Conservation (phyloP, 2,113 vertebrate genomes). For the Vidua macroura region DNA sequence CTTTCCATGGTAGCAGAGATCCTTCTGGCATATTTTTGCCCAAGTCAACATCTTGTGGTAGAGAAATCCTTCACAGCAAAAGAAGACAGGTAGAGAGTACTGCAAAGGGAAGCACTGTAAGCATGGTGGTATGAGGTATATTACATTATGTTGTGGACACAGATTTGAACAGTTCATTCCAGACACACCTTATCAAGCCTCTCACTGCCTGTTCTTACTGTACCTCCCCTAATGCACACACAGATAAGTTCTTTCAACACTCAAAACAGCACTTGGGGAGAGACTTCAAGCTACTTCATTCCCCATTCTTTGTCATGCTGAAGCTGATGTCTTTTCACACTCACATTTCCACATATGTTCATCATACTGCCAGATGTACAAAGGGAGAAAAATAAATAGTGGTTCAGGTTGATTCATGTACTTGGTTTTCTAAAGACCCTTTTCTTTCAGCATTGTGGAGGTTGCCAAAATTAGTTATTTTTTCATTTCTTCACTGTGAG, state of each 20-base stretch:
- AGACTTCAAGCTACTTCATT: not conserved
- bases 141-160: not conserved
- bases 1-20: not conserved
- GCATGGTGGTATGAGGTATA: not conserved
- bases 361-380: not conserved
- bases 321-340: not conserved
- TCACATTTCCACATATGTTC: not conserved
- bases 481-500: not conserved
- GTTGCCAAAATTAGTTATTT: not conserved
- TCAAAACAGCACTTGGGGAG: not conserved
- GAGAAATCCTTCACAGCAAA: not conserved
- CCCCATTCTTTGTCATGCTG: not conserved
- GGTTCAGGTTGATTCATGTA: not conserved
- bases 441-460: not conserved
- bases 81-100: not conserved
- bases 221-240: conserved; percentile 25
- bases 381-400: not conserved
- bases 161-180: conserved; percentile 35
- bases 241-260: conserved; percentile 34
- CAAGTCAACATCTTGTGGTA: not conserved
- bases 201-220: not conserved
- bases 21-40: not conserved
- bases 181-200: not conserved
- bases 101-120: not conserved
- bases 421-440: not conserved